phyloP scores from a whole-genome alignment of 2,797 vertebrate species.

The Paramormyrops hopkinsi region DNA sequence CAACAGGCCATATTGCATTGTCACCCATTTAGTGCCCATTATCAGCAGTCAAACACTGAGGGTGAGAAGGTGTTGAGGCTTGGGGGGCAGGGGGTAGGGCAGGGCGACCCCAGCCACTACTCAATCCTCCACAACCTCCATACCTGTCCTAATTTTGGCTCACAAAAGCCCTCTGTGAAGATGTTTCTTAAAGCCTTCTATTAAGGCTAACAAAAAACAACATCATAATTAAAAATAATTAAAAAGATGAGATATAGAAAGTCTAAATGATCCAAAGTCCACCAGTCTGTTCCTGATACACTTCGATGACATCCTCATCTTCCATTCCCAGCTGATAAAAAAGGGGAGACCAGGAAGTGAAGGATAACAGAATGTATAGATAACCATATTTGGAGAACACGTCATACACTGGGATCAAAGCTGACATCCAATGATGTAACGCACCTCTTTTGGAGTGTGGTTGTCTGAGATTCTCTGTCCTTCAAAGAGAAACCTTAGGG shows the following conservation, averaged over 20 bases:
- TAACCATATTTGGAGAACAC: neutral
- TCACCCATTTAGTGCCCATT: neutral
- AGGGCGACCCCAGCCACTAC: neutral
- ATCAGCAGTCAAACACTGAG: neutral
- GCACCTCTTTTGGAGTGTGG: slow-evolving; percentile 98
- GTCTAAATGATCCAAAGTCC: slow-evolving; percentile 73
- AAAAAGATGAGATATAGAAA: slow-evolving; percentile 50
- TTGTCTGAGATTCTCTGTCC: slow-evolving; percentile 99
- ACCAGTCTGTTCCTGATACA: slow-evolving; percentile 99
- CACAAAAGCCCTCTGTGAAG: slow-evolving; percentile 50
- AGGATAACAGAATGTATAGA: neutral
- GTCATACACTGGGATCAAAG: neutral
- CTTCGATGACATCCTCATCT: slow-evolving; percentile 98
- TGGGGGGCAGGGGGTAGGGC: neutral
- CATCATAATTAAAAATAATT: slow-evolving; percentile 44
- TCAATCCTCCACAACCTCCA: neutral
- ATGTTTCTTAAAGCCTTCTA: slow-evolving; percentile 58
- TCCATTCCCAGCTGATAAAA: slow-evolving; percentile 90
- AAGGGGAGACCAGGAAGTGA: slow-evolving; percentile 32
- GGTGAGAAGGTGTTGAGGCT: neutral
- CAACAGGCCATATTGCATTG: neutral
- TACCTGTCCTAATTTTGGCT: slow-evolving; percentile 17
- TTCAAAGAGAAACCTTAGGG: slow-evolving; percentile 98
- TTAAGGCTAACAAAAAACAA: slow-evolving; percentile 43
- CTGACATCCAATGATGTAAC: neutral